A percentile compares a stretch with the other conserved stretches of the same genome.
These are phyloP conservation scores for Silvanus unidentatus DNA, from an alignment of 2,888 invertebrate species.

Conservation along the genomic window DNA sequence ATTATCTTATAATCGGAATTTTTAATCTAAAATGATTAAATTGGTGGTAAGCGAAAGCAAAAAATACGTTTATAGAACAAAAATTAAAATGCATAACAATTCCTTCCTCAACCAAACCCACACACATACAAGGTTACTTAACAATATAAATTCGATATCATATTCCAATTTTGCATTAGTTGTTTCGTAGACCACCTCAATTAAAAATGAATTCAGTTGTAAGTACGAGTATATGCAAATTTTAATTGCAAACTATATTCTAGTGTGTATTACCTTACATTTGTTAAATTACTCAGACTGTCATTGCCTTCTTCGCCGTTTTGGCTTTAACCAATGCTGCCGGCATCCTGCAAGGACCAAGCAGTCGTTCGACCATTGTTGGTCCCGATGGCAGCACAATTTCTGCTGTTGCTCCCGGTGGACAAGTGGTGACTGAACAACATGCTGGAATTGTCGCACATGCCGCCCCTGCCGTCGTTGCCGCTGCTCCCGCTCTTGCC, in stretches of 20 bases:
- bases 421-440: constrained; percentile 23
- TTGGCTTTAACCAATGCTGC: constrained; percentile 23
- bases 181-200: background rate
- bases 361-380: constrained; percentile 25
- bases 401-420: constrained; percentile 20
- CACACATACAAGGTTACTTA: constrained; percentile 1
- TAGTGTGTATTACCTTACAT: too few species aligned
- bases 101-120: background rate
- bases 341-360: constrained; percentile 27
- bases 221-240: constrained; percentile 17
- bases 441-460: constrained; percentile 21
- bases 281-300: background rate
- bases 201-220: constrained; percentile 22
- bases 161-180: background rate
- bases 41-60: too few species aligned
- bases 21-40: too few species aligned
- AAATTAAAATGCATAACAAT: too few species aligned
- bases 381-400: constrained; percentile 28
- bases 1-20: too few species aligned
- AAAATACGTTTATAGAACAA: too few species aligned
- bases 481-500: constrained; percentile 6
- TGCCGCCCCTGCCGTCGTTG: constrained; percentile 15
- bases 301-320: constrained; percentile 17
- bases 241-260: too few species aligned
- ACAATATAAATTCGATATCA: background rate